Conservation (phyloP, 2,888 invertebrate genomes). For the Eretmocerus hayati region DNA sequence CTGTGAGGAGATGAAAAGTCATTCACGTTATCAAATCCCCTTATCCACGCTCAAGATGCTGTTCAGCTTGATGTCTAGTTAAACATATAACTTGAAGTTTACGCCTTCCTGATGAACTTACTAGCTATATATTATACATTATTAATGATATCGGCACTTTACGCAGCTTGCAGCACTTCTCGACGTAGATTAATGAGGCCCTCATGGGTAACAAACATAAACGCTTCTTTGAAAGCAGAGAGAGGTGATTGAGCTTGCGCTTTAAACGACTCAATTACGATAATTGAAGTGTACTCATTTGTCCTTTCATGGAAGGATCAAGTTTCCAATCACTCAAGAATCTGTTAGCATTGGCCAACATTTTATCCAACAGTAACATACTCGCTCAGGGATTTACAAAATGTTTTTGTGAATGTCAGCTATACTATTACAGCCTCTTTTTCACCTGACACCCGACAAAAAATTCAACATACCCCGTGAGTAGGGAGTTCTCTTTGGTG, state of each 20-base stretch:
- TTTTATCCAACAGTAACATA: too few relatives aligned
- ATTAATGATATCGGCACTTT: slow-evolving; percentile 33
- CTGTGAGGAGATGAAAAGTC: background rate
- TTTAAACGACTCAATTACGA: slow-evolving; percentile 4
- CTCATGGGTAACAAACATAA: slow-evolving; percentile 13
- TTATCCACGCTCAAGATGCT: background rate
- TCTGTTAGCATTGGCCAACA: too few relatives aligned
- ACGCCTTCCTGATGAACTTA: too few relatives aligned
- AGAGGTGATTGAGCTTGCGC: slow-evolving; percentile 1
- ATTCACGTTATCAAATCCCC: background rate
- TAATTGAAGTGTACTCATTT: slow-evolving; percentile 3
- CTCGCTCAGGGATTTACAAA: too few relatives aligned
- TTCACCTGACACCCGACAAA: too few relatives aligned
- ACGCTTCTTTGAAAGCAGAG: background rate
- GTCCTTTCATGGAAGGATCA: too few relatives aligned
- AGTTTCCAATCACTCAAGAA: too few relatives aligned
- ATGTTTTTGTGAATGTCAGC: too few relatives aligned
- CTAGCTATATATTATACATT: slow-evolving; percentile 14
- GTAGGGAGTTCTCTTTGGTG: too few relatives aligned
- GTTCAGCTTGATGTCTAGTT: background rate
- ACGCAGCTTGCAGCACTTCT: slow-evolving; percentile 28
- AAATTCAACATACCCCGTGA: too few relatives aligned
- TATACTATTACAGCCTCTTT: too few relatives aligned
- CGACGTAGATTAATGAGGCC: slow-evolving; percentile 34
- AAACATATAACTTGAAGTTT: too few relatives aligned